Conservation (phyloP, 2,797 vertebrate species). For the Pogonophryne albipinna region DNA sequence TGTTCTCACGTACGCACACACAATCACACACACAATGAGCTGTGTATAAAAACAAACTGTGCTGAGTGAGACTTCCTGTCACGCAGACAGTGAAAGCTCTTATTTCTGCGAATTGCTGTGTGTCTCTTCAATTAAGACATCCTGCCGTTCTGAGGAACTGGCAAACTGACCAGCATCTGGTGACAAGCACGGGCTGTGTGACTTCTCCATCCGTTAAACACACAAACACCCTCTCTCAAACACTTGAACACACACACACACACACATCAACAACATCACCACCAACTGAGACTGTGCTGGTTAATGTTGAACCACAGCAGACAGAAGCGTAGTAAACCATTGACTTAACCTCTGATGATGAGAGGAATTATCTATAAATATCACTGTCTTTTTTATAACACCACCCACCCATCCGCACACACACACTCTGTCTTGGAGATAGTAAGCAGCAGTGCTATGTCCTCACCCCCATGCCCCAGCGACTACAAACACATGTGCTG, state of each 20-base stretch:
- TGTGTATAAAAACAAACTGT: slow-evolving; percentile 65
- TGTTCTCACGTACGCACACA: slow-evolving; percentile 55
- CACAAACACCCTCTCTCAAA: slow-evolving; percentile 39
- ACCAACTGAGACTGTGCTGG: slow-evolving; percentile 51
- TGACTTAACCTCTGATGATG: slow-evolving; percentile 60
- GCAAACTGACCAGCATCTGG: slow-evolving; percentile 69
- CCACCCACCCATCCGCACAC: slow-evolving; percentile 49
- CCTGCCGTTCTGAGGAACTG: slow-evolving; percentile 69
- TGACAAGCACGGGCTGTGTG: slow-evolving; percentile 60
- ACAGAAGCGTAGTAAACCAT: slow-evolving; percentile 67
- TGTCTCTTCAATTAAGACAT: slow-evolving; percentile 60
- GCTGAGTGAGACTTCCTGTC: slow-evolving; percentile 77
- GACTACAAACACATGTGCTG: slow-evolving; percentile 59
- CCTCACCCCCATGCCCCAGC: slow-evolving; percentile 51
- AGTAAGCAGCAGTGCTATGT: slow-evolving; percentile 68
- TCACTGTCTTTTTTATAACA: slow-evolving; percentile 58
- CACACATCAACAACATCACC: slow-evolving; percentile 4
- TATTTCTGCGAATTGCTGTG: slow-evolving; percentile 57
- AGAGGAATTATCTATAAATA: slow-evolving; percentile 68
- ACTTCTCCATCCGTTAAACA: slow-evolving; percentile 56
- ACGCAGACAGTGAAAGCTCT: slow-evolving; percentile 68
- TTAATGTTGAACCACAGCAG: slow-evolving; percentile 71
- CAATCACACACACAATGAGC: slow-evolving; percentile 29
- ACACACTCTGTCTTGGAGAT: slow-evolving; percentile 39
- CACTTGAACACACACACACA: slow-evolving; percentile 38